A percentile compares a stretch with the other conserved stretches of the same genome.
Evolutionary conservation across 1,140 invertebrate species (phyloP).

Genomic region (Pentalonia nigronervosa): DNA sequence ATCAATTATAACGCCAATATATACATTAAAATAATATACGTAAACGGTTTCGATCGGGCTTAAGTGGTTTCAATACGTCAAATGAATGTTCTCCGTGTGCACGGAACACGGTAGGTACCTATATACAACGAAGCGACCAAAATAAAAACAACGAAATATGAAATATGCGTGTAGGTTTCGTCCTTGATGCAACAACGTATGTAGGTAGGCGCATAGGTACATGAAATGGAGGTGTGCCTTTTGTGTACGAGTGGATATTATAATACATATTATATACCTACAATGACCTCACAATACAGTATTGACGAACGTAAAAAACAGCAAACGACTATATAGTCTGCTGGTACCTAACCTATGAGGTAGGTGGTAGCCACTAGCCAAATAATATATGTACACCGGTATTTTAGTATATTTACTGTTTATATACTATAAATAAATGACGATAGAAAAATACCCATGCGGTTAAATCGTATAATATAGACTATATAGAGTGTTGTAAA

Average conservation of each 20-base stretch:
- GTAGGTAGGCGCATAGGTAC: conserved; percentile 40
- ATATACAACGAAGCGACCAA: neutral
- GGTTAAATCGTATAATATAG: neutral
- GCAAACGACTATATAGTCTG: conserved; percentile 3
- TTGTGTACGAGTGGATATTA: conserved; percentile 38
- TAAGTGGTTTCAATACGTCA: neutral
- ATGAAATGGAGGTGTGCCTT: conserved; percentile 44
- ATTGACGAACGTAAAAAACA: conserved; percentile 44
- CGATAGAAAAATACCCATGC: neutral
- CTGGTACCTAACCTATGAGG: neutral
- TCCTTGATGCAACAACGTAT: conserved; percentile 51
- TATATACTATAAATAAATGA: neutral
- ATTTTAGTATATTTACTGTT: neutral
- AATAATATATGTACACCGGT: neutral
- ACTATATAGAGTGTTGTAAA: neutral
- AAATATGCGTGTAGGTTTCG: conserved; percentile 42
- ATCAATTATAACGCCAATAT: neutral
- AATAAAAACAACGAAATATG: conserved; percentile 23
- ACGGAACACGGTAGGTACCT: neutral
- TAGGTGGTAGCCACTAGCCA: conserved; percentile 4
- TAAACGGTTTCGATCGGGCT: neutral
- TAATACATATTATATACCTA: conserved; percentile 34
- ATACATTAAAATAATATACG: neutral
- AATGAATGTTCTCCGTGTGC: neutral
- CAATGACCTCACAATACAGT: conserved; percentile 32